phyloP scores from a whole-genome alignment of 2,888 invertebrate genomes.

The Pristionchus fissidentatus region DNA sequence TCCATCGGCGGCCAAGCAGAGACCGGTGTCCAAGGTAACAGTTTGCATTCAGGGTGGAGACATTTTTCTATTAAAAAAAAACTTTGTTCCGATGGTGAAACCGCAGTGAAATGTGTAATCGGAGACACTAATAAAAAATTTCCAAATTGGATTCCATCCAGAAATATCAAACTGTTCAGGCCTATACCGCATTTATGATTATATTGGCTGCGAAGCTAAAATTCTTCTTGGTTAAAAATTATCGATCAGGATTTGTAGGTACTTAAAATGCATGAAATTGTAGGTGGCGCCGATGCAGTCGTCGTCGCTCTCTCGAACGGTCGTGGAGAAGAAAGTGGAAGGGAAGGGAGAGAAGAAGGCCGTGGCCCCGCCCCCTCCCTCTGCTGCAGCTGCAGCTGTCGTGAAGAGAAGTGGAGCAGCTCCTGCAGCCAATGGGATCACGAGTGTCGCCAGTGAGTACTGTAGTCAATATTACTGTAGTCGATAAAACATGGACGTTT shows the following conservation, averaged over 20 bases:
- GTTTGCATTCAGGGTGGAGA: not conserved
- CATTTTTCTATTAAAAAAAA: not conserved
- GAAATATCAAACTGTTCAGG: no score
- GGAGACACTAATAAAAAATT: no score
- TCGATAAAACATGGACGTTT: no score
- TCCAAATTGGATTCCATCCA: no score
- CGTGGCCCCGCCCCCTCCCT: not conserved
- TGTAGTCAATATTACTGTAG: not conserved
- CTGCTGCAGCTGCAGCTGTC: not conserved
- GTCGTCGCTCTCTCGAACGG: not conserved
- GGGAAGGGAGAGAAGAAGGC: constrained; percentile 24
- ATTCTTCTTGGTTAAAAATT: no score
- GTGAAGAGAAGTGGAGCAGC: not conserved
- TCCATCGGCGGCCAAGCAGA: constrained; percentile 15
- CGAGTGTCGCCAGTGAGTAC: not conserved
- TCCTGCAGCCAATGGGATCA: not conserved
- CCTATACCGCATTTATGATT: no score
- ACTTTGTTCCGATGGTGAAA: not conserved
- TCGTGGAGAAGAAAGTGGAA: constrained; percentile 39
- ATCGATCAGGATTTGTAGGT: no score
- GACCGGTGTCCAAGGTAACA: constrained; percentile 36
- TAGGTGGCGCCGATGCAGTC: constrained; percentile 48
- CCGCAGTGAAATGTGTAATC: no score
- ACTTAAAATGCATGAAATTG: not conserved
- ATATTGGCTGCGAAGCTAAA: no score